phyloP scores from a whole-genome alignment of 2,797 vertebrate species.

The Phyllotis vaccarum region DNA sequence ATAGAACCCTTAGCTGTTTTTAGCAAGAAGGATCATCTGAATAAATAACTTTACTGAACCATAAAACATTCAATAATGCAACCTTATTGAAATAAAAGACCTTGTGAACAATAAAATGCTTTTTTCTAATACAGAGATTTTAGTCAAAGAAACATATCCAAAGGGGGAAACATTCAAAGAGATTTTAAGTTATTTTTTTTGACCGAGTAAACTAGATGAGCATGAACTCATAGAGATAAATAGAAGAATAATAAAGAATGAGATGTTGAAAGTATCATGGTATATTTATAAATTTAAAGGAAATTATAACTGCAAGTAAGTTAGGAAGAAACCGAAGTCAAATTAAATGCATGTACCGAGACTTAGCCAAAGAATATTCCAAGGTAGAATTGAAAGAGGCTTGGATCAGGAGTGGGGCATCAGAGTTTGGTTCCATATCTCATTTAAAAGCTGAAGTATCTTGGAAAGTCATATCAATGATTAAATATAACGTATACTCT shows the following conservation, averaged over 20 bases:
- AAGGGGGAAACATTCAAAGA: neutral
- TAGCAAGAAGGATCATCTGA: constrained; percentile 19
- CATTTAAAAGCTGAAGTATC: neutral
- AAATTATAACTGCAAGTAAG: constrained; percentile 15
- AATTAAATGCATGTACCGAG: constrained; percentile 26
- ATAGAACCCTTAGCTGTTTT: neutral
- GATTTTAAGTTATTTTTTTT: neutral
- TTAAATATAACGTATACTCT: neutral
- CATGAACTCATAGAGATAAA: neutral
- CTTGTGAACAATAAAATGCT: neutral
- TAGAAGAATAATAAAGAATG: neutral
- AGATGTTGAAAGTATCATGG: neutral
- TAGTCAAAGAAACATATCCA: neutral
- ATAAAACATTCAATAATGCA: constrained; percentile 8
- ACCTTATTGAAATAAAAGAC: neutral
- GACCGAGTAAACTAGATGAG: neutral
- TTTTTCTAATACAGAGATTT: constrained; percentile 24
- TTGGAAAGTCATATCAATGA: constrained; percentile 16
- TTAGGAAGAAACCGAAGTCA: neutral
- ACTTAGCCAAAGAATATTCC: neutral
- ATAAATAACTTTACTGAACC: constrained; percentile 51
- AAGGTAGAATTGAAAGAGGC: neutral
- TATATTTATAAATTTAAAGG: constrained; percentile 44
- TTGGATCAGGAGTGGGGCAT: neutral
- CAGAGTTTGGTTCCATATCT: neutral